Percentiles rank a stretch among this genome's conserved stretches.
These are phyloP conservation scores for Limenitis camilla DNA, from an alignment of 2,888 invertebrate species.

Conservation along the genomic window DNA sequence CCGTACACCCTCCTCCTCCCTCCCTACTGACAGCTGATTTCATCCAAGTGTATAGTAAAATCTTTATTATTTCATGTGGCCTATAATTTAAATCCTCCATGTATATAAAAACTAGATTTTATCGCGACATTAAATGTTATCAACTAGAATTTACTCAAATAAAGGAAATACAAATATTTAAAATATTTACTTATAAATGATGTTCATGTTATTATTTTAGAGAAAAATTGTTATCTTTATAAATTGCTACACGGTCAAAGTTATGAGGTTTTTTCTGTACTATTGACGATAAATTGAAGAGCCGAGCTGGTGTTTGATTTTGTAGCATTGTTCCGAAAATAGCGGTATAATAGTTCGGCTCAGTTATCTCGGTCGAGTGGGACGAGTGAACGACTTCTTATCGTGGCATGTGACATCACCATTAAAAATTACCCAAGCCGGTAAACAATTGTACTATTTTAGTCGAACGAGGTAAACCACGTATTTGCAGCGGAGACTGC, in stretches of 20 bases:
- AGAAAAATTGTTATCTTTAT: no score
- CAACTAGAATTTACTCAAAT: no score
- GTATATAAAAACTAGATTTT: slow-evolving; percentile 3
- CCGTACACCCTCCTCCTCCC: slow-evolving; percentile 7
- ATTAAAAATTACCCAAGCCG: slow-evolving; percentile 36
- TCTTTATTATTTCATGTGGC: slow-evolving; percentile 1
- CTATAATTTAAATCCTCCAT: slow-evolving; percentile 2
- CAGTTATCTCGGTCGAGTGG: slow-evolving; percentile 47
- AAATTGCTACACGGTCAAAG: background rate
- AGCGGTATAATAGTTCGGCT: slow-evolving; percentile 34
- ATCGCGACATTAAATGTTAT: no score
- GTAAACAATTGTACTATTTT: slow-evolving; percentile 18
- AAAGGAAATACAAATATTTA: no score
- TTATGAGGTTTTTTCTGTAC: slow-evolving; percentile 7
- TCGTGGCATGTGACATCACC: slow-evolving; percentile 54
- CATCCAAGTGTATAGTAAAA: slow-evolving; percentile 10
- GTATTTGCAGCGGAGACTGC: no score
- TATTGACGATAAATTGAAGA: slow-evolving; percentile 5
- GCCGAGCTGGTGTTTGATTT: slow-evolving; percentile 24
- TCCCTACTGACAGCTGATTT: slow-evolving; percentile 22
- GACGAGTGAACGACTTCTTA: slow-evolving; percentile 64
- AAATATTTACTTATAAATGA: no score
- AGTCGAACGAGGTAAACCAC: slow-evolving; percentile 1
- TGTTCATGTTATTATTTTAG: no score
- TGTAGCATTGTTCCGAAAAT: slow-evolving; percentile 55